phyloP scores from a whole-genome alignment of 2,888 invertebrate species.

The Agrochola lychnidis region DNA sequence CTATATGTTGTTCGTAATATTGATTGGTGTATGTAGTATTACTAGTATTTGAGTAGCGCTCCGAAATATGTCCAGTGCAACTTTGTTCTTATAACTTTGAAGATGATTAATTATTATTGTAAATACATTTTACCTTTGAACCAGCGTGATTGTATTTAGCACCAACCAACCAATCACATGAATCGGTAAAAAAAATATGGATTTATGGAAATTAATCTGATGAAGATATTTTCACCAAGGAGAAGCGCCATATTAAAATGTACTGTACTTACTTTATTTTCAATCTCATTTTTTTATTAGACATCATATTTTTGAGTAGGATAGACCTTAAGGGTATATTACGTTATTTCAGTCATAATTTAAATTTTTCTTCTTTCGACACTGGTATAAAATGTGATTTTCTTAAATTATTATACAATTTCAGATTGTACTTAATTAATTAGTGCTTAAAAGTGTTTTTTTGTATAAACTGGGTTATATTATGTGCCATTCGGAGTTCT shows the following conservation, averaged over 20 bases:
- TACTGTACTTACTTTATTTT: conserved; percentile 36
- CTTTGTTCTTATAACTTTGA: background rate
- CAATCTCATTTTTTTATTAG: background rate
- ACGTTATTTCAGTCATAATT: background rate
- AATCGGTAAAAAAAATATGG: background rate
- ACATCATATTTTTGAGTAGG: conserved; percentile 5
- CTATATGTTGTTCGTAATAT: conserved; percentile 52
- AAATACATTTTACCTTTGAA: background rate
- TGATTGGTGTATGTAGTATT: conserved; percentile 15
- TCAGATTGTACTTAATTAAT: conserved; percentile 57
- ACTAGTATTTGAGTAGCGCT: conserved; percentile 8
- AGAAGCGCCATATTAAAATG: conserved; percentile 23
- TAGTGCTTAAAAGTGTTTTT: conserved; percentile 20
- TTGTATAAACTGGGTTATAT: conserved; percentile 17
- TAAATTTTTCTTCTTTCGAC: background rate
- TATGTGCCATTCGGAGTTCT: conserved; percentile 50
- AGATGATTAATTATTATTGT: background rate
- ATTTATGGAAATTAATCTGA: too few species aligned
- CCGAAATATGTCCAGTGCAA: conserved; percentile 21
- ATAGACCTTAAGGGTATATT: conserved; percentile 9
- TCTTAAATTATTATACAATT: conserved; percentile 32
- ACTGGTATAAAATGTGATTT: conserved; percentile 35
- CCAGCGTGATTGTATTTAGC: background rate
- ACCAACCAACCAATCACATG: background rate
- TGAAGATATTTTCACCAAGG: background rate